Conservation (phyloP, 2,888 invertebrate species). For the Protula sp. region DNA sequence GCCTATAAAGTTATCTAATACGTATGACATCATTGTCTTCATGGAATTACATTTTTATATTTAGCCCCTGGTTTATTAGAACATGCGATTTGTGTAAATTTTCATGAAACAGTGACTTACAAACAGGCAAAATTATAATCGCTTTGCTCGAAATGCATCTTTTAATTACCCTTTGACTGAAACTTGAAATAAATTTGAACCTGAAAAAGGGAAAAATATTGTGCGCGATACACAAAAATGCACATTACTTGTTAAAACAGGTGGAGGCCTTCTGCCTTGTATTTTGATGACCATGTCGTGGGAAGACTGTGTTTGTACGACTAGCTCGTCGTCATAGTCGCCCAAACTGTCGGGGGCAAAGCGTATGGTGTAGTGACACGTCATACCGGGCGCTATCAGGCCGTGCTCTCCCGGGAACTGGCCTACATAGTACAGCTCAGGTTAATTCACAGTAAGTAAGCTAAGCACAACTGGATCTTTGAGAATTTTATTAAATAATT, state of each 20-base stretch:
- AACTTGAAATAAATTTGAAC: too few relatives aligned
- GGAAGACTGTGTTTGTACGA: conserved; percentile 47
- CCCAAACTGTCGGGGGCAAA: conserved; percentile 52
- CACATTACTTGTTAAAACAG: conserved; percentile 45
- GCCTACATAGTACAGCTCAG: conserved; percentile 33
- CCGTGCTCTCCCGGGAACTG: conserved; percentile 53
- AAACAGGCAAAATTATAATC: too few relatives aligned
- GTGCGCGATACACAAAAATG: too few relatives aligned
- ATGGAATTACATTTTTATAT: neutral
- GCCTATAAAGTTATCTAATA: too few relatives aligned
- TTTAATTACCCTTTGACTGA: too few relatives aligned
- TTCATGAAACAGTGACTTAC: too few relatives aligned
- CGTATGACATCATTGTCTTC: neutral
- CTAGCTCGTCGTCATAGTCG: conserved; percentile 48
- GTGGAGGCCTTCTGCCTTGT: conserved; percentile 42
- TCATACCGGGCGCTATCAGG: conserved; percentile 52
- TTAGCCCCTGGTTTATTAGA: neutral
- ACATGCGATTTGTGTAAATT: neutral
- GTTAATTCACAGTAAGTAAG: too few relatives aligned
- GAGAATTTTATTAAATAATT: too few relatives aligned
- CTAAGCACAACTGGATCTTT: too few relatives aligned
- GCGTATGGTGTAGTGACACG: conserved; percentile 46
- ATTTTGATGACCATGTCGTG: conserved; percentile 38
- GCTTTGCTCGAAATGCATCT: too few relatives aligned
- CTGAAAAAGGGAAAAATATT: too few relatives aligned